A percentile compares a stretch with the other conserved stretches of the same genome.
Evolutionary conservation across 2,797 vertebrate species (phyloP).

Genomic region (Bovichtus diacanthus): DNA sequence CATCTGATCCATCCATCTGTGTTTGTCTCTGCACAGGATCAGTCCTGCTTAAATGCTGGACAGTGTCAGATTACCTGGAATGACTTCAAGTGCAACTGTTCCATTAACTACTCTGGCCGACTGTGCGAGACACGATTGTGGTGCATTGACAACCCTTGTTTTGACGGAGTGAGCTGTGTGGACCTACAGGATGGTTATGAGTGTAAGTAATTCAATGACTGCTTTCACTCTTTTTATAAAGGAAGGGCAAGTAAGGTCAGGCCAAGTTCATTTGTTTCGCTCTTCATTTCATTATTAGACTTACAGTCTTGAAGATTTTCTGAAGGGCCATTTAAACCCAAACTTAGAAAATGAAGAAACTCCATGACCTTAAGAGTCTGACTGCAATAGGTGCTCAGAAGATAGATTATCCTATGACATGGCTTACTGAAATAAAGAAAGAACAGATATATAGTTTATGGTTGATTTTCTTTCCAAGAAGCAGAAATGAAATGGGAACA

Average conservation of each 20-base stretch:
- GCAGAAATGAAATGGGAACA: neutral
- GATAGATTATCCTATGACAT: neutral
- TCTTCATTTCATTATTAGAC: conserved; percentile 31
- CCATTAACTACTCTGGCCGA: conserved; percentile 88
- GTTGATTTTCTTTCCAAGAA: neutral
- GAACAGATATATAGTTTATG: neutral
- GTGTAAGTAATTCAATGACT: conserved; percentile 86
- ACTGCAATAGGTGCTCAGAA: neutral
- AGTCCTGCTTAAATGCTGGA: conserved; percentile 91
- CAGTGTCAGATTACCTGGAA: conserved; percentile 93
- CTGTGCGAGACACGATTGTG: conserved; percentile 90
- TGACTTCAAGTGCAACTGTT: conserved; percentile 92
- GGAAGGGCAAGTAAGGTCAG: neutral
- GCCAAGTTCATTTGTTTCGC: conserved; percentile 20
- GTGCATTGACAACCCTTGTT: conserved; percentile 90
- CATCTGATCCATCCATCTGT: conserved; percentile 55
- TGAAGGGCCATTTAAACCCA: neutral
- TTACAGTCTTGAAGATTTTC: conserved; percentile 5
- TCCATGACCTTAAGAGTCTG: neutral
- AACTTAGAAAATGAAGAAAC: neutral
- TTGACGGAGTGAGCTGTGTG: conserved; percentile 83
- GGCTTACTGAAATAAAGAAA: conserved; percentile 1
- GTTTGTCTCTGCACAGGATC: conserved; percentile 68
- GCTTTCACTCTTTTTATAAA: neutral
- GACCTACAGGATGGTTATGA: conserved; percentile 92